These are phyloP conservation scores for Peromyscus californicus DNA, from an alignment of 2,113 vertebrate genomes.

Conservation along the genomic window DNA sequence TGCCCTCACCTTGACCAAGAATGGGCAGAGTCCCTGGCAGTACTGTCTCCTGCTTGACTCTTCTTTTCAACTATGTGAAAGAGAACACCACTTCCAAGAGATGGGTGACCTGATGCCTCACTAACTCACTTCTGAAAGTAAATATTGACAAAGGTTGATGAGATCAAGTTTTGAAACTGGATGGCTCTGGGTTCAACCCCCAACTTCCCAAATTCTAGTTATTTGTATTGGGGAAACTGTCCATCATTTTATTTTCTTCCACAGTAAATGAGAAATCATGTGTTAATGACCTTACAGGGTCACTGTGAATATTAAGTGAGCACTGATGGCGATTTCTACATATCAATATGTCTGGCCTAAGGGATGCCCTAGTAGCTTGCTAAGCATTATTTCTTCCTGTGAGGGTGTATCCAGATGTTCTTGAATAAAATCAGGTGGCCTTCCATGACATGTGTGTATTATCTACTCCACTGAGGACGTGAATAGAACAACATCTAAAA, in stretches of 20 bases:
- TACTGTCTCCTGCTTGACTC: fast-evolving
- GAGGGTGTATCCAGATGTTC: background rate
- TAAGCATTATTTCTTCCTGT: background rate
- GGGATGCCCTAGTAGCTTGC: background rate
- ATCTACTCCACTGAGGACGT: background rate
- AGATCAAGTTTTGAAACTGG: background rate
- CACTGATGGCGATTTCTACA: background rate
- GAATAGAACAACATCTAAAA: too few relatives aligned
- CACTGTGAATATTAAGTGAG: background rate
- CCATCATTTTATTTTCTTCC: background rate
- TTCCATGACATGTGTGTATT: too few relatives aligned
- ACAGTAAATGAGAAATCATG: background rate
- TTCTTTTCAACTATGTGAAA: background rate
- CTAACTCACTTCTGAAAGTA: background rate
- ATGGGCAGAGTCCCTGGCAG: too few relatives aligned
- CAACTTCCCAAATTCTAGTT: background rate
- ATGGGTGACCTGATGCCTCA: background rate
- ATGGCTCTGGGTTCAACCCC: background rate
- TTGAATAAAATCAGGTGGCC: background rate
- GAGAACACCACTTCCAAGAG: background rate
- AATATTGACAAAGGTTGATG: background rate
- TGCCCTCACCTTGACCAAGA: background rate
- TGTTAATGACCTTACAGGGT: background rate
- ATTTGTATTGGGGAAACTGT: background rate
- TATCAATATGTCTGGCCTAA: background rate